A percentile compares a stretch with the other conserved stretches of the same genome.
Evolutionary conservation across 2,797 vertebrate species (phyloP).

Genomic region (Liasis olivaceus): DNA sequence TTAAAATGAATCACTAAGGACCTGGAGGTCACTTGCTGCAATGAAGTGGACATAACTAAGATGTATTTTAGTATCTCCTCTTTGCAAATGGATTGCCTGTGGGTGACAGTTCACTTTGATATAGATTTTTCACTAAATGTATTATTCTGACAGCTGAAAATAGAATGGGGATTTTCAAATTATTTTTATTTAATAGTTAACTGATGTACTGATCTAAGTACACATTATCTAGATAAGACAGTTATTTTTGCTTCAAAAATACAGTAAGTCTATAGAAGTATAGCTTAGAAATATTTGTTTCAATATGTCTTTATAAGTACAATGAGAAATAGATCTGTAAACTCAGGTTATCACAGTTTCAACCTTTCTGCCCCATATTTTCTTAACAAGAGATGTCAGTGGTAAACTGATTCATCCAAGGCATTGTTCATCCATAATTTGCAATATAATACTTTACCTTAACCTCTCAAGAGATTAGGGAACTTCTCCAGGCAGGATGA

Average conservation of each 20-base stretch:
- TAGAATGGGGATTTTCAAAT: slow-evolving; percentile 41
- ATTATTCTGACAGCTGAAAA: slow-evolving; percentile 66
- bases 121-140: slow-evolving; percentile 34
- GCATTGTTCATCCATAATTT: neutral
- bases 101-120: slow-evolving; percentile 33
- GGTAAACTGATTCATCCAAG: neutral
- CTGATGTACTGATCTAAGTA: slow-evolving; percentile 69
- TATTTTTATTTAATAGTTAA: slow-evolving; percentile 69
- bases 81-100: slow-evolving; percentile 56
- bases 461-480: too few species aligned
- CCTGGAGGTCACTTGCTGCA: slow-evolving; percentile 55
- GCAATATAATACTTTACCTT: too few species aligned
- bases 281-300: slow-evolving; percentile 32
- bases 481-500: too few species aligned
- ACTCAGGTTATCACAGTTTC: neutral
- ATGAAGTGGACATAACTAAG: slow-evolving; percentile 63
- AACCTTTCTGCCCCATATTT: neutral
- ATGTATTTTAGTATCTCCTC: slow-evolving; percentile 51
- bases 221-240: slow-evolving; percentile 49
- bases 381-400: neutral
- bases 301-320: slow-evolving; percentile 49
- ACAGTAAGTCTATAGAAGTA: neutral
- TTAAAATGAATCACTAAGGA: slow-evolving; percentile 62
- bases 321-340: neutral
- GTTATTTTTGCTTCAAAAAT: slow-evolving; percentile 15